These are phyloP conservation scores for Drosophila neocordata DNA, from an alignment of 1,140 invertebrate species.

Conservation along the genomic window DNA sequence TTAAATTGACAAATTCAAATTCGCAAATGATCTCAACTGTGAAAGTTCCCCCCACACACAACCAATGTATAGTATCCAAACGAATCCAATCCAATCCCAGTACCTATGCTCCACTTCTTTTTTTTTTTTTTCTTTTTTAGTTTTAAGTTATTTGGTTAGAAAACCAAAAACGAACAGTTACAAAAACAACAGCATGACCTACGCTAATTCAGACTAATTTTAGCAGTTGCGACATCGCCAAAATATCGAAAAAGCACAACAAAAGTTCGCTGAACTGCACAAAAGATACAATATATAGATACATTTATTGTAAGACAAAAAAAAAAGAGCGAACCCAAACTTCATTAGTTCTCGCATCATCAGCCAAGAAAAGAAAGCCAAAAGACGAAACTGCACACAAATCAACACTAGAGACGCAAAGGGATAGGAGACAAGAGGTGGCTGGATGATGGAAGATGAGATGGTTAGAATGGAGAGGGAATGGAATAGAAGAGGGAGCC, in stretches of 20 bases:
- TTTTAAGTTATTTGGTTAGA: background rate
- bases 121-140: background rate
- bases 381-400: conserved; percentile 75
- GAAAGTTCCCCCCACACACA: conserved; percentile 53
- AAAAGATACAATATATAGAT: conserved; percentile 57
- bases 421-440: conserved; percentile 3
- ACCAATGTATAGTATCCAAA: conserved; percentile 14
- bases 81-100: conserved; percentile 18
- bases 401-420: conserved; percentile 58
- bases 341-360: conserved; percentile 49
- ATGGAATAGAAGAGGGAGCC: conserved; percentile 11
- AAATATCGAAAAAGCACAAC: conserved; percentile 62
- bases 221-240: conserved; percentile 73
- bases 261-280: conserved; percentile 79
- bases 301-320: conserved; percentile 35
- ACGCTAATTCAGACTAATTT: conserved; percentile 73
- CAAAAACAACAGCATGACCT: conserved; percentile 54
- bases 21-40: conserved; percentile 47
- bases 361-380: conserved; percentile 52
- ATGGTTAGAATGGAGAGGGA: background rate
- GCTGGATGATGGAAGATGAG: background rate
- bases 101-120: conserved; percentile 41
- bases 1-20: conserved; percentile 1
- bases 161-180: background rate
- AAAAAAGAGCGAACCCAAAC: conserved; percentile 24